Conservation (phyloP, 37 sponge, comb jelly and placozoan genomes). For the Ephydatia muelleri region DNA sequence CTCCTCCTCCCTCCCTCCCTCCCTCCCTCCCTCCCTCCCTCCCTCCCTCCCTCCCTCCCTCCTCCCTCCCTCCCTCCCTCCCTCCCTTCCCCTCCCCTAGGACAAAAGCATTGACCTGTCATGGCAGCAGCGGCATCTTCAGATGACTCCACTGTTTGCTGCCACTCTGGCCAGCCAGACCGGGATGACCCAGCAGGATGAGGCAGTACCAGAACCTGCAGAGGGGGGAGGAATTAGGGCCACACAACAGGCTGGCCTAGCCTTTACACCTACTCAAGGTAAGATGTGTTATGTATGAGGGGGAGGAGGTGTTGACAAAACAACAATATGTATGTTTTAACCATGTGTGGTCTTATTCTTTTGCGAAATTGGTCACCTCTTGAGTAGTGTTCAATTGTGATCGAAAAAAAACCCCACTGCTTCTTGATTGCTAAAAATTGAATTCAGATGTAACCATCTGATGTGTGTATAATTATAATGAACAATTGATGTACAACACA, state of each 20-base stretch:
- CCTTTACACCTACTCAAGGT: slow-evolving; percentile 92
- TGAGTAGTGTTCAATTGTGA: too few species aligned
- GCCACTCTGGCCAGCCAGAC: slow-evolving; percentile 71
- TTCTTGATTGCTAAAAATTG: too few species aligned
- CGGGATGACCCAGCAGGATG: slow-evolving; percentile 11
- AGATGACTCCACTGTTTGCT: slow-evolving; percentile 93
- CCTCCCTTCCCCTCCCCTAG: slow-evolving; percentile 6
- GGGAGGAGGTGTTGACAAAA: too few species aligned
- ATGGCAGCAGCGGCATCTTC: slow-evolving; percentile 84
- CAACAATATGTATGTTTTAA: not conserved
- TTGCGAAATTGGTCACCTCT: too few species aligned
- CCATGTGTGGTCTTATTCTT: not conserved
- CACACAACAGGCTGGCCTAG: slow-evolving; percentile 70
- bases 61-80: not conserved
- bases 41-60: not conserved
- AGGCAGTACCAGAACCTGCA: not conserved
- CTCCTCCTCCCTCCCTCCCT: slow-evolving; percentile 6
- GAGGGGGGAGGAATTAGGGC: slow-evolving; percentile 39
- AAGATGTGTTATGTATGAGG: not conserved
- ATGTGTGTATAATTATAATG: too few species aligned
- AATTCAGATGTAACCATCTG: too few species aligned
- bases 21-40: not conserved
- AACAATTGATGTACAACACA: too few species aligned
- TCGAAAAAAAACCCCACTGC: not conserved
- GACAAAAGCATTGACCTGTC: slow-evolving; percentile 79